phyloP scores from a whole-genome alignment of 1,140 invertebrate species.

The Rhagoletis pomonella region DNA sequence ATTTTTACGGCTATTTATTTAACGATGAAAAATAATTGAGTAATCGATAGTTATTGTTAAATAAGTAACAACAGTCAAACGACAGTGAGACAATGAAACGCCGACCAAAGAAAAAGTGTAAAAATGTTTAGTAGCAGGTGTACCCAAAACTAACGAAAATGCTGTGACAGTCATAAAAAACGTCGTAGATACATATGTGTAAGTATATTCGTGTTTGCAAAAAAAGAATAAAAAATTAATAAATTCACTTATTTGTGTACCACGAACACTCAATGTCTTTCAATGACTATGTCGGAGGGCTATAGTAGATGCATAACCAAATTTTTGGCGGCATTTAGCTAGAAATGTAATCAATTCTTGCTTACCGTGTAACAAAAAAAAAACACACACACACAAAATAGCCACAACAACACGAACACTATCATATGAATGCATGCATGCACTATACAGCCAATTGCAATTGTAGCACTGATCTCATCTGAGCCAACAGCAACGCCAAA shows the following conservation, averaged over 20 bases:
- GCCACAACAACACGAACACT: constrained; percentile 31
- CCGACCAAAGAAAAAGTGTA: background rate
- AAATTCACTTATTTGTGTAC: background rate
- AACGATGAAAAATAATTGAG: background rate
- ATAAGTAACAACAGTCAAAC: background rate
- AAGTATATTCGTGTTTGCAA: too few relatives aligned
- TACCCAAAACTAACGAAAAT: background rate
- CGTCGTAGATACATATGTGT: background rate
- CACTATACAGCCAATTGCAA: too few relatives aligned
- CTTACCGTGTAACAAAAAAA: background rate
- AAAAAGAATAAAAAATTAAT: too few relatives aligned
- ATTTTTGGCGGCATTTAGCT: constrained; percentile 18
- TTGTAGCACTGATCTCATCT: background rate
- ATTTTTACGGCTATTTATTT: background rate
- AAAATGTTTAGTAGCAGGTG: background rate
- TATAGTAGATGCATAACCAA: background rate
- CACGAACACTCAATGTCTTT: too few relatives aligned
- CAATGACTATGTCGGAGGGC: background rate
- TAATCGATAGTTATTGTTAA: constrained; percentile 3
- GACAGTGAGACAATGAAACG: background rate
- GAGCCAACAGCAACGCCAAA: background rate
- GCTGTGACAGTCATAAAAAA: constrained; percentile 8
- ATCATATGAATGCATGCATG: background rate
- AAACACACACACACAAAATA: background rate
- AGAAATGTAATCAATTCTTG: background rate